Base-by-base conservation (phyloP, 1,140 invertebrate genomes). In the Cotesia glomerata region DNA sequence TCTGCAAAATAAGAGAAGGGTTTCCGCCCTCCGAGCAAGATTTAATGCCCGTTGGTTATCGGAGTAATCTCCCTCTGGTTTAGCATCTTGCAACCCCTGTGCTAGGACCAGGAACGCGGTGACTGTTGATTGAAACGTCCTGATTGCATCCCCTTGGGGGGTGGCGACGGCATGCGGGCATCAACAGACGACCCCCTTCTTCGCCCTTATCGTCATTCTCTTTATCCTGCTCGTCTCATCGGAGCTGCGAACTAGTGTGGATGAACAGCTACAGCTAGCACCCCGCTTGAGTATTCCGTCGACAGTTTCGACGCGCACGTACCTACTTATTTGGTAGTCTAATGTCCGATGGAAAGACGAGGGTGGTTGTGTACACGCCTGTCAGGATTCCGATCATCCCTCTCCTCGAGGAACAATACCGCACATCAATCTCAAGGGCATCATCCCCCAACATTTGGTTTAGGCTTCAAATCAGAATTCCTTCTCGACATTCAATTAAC, bases 271-370 rank as follows among this genome's bases (percentile, higher is more conserved):
- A 26, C 26, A 26, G 26, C 26, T 26, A 26, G 26, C 26, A 26
- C 26, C 52, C 59, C 16, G 4, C 26, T 51, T 58, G 68, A 9
- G 11, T 45, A 14, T 32, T 59, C 56, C 14, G 61, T 39, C 39
- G 52, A 14, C 63, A 16, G 58, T 74, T 52, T 35, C 18, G 69
- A 61, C 56, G 56, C 72, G 72, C 78, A 74, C 81, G 81, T 81
- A 83, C 83, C 81, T 84, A 86, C 84, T 87, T 87, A 87, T 87
- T 87, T 87, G 86, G 84, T 86, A 87, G 84, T 87, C 83, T 86
- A 86, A 87, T 87, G 81, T 82, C 80, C 82, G 80, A 85, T 81
- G 26, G 26, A 26, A 26, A 76, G 49, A 39, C 51, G 64, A 56
- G 78, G 75, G 77, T 52, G 7, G 16, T 26, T 58, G 18, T 58